These are phyloP conservation scores for Eupithecia pulchellata DNA, from an alignment of 2,888 invertebrate genomes.

Conservation along the genomic window DNA sequence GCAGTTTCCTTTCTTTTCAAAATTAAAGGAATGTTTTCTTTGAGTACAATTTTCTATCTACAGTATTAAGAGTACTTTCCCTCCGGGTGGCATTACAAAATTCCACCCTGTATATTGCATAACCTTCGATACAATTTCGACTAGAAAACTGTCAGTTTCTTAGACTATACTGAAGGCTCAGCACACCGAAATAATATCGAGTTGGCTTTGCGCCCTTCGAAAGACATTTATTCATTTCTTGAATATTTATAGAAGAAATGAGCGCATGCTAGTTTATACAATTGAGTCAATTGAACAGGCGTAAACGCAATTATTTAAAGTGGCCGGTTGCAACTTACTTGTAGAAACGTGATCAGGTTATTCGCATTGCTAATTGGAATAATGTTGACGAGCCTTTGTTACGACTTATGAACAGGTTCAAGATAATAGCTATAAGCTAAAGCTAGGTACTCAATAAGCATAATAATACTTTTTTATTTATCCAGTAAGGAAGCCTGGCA, in stretches of 20 bases:
- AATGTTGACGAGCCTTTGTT: slow-evolving; percentile 3
- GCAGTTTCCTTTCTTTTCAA: no score
- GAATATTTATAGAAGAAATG: background rate
- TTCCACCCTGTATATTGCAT: no score
- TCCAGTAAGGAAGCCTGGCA: background rate
- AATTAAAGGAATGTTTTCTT: no score
- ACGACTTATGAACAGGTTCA: background rate
- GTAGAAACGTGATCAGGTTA: slow-evolving; percentile 25
- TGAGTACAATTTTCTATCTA: no score
- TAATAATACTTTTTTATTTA: background rate
- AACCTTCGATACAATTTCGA: background rate
- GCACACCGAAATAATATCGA: background rate
- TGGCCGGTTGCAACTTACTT: slow-evolving; percentile 32
- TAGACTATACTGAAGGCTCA: background rate
- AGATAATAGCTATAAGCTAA: background rate
- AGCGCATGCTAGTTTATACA: slow-evolving; percentile 24
- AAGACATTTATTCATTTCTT: background rate
- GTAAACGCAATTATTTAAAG: slow-evolving; percentile 34
- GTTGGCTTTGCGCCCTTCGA: background rate
- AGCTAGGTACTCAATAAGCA: no score
- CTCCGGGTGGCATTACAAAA: no score
- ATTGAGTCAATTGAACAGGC: slow-evolving; percentile 36
- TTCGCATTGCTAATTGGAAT: slow-evolving; percentile 5
- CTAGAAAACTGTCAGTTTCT: background rate
- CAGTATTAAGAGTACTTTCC: no score